These are phyloP conservation scores for Oxytorus armatus DNA, from an alignment of 2,888 invertebrate species.

Conservation along the genomic window DNA sequence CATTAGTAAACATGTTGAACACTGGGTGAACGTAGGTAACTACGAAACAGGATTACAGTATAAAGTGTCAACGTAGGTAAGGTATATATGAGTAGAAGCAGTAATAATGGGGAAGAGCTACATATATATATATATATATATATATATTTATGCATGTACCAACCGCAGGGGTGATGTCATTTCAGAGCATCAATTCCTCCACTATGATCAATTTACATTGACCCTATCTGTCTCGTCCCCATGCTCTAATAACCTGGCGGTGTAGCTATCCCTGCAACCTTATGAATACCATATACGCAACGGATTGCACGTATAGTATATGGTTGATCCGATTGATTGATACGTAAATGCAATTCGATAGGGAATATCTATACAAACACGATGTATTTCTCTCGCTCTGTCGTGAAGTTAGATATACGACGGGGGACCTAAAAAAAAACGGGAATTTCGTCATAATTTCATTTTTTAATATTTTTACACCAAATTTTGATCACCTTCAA, in stretches of 20 bases:
- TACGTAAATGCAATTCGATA: slow-evolving; percentile 6
- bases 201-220: slow-evolving; percentile 53
- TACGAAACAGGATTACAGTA: background rate
- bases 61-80: slow-evolving; percentile 11
- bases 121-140: background rate
- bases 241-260: slow-evolving; percentile 20
- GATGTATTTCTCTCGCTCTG: background rate
- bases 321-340: slow-evolving; percentile 25
- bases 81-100: background rate
- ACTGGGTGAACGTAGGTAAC: background rate
- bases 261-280: background rate
- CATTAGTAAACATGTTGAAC: slow-evolving; percentile 3
- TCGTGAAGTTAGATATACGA: background rate
- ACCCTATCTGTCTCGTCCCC: slow-evolving; percentile 22
- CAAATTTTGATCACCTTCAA: too few relatives aligned
- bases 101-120: background rate
- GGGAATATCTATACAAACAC: slow-evolving; percentile 4
- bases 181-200: slow-evolving; percentile 41
- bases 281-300: slow-evolving; percentile 49
- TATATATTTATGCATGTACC: background rate
- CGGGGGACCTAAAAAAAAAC: too few relatives aligned
- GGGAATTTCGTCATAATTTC: too few relatives aligned
- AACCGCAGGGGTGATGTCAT: slow-evolving; percentile 43
- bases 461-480: too few relatives aligned
- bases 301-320: slow-evolving; percentile 1